Percentiles rank a stretch among this genome's conserved stretches.
Conservation (phyloP, 2,888 invertebrate species). For the Adela reaumurella region DNA sequence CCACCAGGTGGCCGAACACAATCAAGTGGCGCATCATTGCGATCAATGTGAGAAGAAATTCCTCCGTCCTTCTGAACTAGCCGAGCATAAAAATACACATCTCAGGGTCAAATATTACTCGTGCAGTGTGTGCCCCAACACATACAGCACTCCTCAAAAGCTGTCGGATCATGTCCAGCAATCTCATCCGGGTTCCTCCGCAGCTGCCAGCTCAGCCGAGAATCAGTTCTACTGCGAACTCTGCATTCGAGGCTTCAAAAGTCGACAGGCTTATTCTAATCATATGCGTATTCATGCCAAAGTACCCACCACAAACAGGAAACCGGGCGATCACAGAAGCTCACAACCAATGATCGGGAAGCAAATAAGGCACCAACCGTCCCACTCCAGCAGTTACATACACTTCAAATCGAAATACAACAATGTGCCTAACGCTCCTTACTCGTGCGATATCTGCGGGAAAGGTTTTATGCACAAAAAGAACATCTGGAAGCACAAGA, state of each 20-base stretch:
- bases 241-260: conserved; percentile 59
- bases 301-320: conserved; percentile 47
- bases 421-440: conserved; percentile 49
- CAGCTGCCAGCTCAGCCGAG: conserved; percentile 20
- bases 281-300: conserved; percentile 54
- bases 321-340: conserved; percentile 33
- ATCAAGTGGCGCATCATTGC: conserved; percentile 53
- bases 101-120: conserved; percentile 64
- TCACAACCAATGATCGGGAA: conserved; percentile 40
- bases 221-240: conserved; percentile 52
- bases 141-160: conserved; percentile 61
- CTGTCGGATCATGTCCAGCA: conserved; percentile 54
- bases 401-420: conserved; percentile 36
- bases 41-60: conserved; percentile 63
- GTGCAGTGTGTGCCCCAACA: conserved; percentile 55
- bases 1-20: conserved; percentile 55
- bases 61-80: conserved; percentile 55
- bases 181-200: conserved; percentile 36
- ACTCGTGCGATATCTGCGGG: conserved; percentile 63
- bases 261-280: conserved; percentile 52
- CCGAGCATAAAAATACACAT: conserved; percentile 64
- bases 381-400: conserved; percentile 22
- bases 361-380: conserved; percentile 32
- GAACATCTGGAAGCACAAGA: conserved; percentile 54
- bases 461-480: conserved; percentile 56